These are phyloP conservation scores for Germaria angustata DNA, from an alignment of 2,888 invertebrate species.

Conservation along the genomic window DNA sequence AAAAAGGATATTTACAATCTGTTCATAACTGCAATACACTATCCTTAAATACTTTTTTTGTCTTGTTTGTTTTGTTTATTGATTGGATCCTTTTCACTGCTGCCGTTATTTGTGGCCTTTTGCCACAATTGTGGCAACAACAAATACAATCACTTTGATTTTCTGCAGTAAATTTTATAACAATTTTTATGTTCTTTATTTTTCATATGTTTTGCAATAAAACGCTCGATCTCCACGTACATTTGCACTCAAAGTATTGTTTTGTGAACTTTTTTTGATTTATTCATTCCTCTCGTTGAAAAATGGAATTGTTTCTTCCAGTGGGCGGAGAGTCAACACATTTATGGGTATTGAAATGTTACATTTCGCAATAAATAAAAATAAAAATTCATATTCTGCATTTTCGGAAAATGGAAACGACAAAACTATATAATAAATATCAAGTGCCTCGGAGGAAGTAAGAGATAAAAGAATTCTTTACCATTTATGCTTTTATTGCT, in stretches of 20 bases:
- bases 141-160: slow-evolving; percentile 11
- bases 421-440: slow-evolving; percentile 13
- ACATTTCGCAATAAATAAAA: slow-evolving; percentile 14
- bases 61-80: too few species aligned
- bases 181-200: neutral
- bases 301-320: neutral
- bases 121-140: neutral
- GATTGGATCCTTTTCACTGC: neutral
- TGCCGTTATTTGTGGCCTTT: neutral
- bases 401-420: neutral
- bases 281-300: neutral
- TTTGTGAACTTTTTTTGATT: slow-evolving; percentile 7
- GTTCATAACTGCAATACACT: neutral
- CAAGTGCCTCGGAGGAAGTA: neutral
- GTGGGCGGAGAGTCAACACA: neutral
- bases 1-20: neutral
- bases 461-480: neutral
- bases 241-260: neutral
- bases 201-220: neutral
- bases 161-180: slow-evolving; percentile 9
- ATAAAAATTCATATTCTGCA: neutral
- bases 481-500: too few species aligned
- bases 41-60: neutral
- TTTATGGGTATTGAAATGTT: slow-evolving; percentile 7
- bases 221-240: too few species aligned